Conservation (phyloP, 1,140 invertebrate species). For the Drosophila kurseongensis region DNA sequence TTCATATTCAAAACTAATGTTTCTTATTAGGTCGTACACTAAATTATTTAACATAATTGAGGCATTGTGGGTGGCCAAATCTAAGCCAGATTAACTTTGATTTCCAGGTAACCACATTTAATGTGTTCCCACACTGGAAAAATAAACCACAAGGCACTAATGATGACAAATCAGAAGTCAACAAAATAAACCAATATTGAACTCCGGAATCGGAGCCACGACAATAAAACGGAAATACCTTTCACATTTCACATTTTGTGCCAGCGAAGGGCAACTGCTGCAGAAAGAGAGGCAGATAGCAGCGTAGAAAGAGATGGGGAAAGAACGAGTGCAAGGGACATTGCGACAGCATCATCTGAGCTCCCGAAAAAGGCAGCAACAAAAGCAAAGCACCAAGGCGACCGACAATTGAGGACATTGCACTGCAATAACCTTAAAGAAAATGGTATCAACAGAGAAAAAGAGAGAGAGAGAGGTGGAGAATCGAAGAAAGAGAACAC, state of each 20-base stretch:
- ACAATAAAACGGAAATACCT: slow-evolving; percentile 67
- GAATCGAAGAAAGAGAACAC: slow-evolving; percentile 10
- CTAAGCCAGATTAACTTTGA: slow-evolving; percentile 18
- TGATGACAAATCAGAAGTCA: slow-evolving; percentile 45
- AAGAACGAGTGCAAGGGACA: slow-evolving; percentile 53
- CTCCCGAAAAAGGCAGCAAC: slow-evolving; percentile 60
- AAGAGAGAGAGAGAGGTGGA: slow-evolving; percentile 16
- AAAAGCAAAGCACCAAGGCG: slow-evolving; percentile 61
- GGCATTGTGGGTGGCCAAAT: slow-evolving; percentile 4
- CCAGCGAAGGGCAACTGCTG: slow-evolving; percentile 58
- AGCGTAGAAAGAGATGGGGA: not conserved
- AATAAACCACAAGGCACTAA: slow-evolving; percentile 22
- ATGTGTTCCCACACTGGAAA: slow-evolving; percentile 22
- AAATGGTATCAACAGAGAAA: slow-evolving; percentile 46
- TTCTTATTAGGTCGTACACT: not conserved
- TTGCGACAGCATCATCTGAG: slow-evolving; percentile 66
- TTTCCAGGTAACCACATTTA: slow-evolving; percentile 25
- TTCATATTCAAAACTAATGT: too few relatives aligned
- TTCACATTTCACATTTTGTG: slow-evolving; percentile 64
- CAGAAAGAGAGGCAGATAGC: slow-evolving; percentile 11
- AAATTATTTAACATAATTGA: slow-evolving; percentile 19
- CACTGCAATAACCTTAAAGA: slow-evolving; percentile 80
- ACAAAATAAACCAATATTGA: slow-evolving; percentile 58
- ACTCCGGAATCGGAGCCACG: slow-evolving; percentile 30
- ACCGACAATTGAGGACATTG: slow-evolving; percentile 78